Evolutionary conservation across 2,888 invertebrate species (phyloP).

Genomic region (Bombylius major): DNA sequence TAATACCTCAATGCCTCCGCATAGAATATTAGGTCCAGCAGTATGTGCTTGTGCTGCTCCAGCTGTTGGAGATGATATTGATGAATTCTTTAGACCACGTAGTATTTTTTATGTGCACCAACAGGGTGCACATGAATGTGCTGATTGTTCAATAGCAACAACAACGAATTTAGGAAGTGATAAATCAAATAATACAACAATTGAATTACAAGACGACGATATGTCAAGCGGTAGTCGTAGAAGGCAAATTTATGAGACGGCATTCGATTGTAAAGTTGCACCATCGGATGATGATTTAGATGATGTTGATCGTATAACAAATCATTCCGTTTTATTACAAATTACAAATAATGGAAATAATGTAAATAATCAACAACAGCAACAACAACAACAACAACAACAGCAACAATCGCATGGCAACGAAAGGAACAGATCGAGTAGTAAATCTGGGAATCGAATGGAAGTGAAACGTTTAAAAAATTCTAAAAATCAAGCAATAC

Average conservation of each 20-base stretch:
- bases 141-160: constrained; percentile 24
- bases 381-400: neutral
- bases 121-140: constrained; percentile 45
- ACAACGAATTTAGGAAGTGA: constrained; percentile 6
- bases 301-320: constrained; percentile 66
- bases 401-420: neutral
- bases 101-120: constrained; percentile 59
- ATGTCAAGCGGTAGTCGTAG: constrained; percentile 42
- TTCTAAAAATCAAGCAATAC: constrained; percentile 32
- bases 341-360: constrained; percentile 26
- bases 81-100: constrained; percentile 48
- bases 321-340: constrained; percentile 61
- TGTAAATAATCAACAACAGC: neutral
- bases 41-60: constrained; percentile 59
- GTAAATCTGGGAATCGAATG: constrained; percentile 38
- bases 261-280: constrained; percentile 76
- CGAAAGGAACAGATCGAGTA: constrained; percentile 18
- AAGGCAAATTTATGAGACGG: constrained; percentile 77
- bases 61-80: constrained; percentile 47
- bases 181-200: constrained; percentile 12
- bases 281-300: constrained; percentile 70
- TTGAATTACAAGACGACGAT: constrained; percentile 30
- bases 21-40: constrained; percentile 50
- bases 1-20: constrained; percentile 53
- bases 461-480: constrained; percentile 34